phyloP scores from a whole-genome alignment of 2,888 invertebrate species.

The Leptinotarsa tumamoca region DNA sequence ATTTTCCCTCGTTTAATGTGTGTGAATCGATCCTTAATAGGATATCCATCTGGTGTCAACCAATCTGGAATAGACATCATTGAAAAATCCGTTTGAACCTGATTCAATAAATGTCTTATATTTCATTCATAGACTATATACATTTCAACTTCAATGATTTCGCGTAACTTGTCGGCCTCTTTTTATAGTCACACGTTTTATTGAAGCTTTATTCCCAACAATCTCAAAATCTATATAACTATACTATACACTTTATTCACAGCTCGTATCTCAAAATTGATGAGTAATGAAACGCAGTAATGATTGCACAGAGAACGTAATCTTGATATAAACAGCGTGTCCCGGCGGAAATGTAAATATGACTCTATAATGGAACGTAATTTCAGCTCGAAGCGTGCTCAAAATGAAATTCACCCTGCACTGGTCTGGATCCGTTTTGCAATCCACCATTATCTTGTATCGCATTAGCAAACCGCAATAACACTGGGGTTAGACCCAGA shows the following conservation, averaged over 20 bases:
- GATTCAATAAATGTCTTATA: too few species aligned
- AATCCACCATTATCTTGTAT: slow-evolving; percentile 27
- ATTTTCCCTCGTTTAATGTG: too few species aligned
- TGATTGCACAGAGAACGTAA: slow-evolving; percentile 1
- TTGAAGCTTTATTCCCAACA: neutral
- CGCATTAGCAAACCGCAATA: slow-evolving; percentile 15
- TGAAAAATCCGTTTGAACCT: too few species aligned
- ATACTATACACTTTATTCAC: neutral
- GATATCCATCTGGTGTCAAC: too few species aligned
- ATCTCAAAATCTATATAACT: neutral
- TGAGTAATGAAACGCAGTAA: neutral
- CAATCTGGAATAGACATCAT: too few species aligned
- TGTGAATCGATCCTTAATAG: too few species aligned
- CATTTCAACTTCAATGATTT: too few species aligned
- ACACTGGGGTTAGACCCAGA: neutral
- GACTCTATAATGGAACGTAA: slow-evolving; percentile 14
- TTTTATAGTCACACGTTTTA: neutral
- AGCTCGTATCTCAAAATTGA: neutral
- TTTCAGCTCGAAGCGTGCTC: neutral
- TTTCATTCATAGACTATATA: too few species aligned
- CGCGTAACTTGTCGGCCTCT: neutral
- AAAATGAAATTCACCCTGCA: slow-evolving; percentile 14
- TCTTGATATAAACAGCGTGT: slow-evolving; percentile 2
- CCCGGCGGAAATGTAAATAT: slow-evolving; percentile 30
- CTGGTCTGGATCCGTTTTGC: slow-evolving; percentile 24